Base-by-base conservation (phyloP, 2,113 vertebrate genomes). In the Apodemus speciosus region DNA sequence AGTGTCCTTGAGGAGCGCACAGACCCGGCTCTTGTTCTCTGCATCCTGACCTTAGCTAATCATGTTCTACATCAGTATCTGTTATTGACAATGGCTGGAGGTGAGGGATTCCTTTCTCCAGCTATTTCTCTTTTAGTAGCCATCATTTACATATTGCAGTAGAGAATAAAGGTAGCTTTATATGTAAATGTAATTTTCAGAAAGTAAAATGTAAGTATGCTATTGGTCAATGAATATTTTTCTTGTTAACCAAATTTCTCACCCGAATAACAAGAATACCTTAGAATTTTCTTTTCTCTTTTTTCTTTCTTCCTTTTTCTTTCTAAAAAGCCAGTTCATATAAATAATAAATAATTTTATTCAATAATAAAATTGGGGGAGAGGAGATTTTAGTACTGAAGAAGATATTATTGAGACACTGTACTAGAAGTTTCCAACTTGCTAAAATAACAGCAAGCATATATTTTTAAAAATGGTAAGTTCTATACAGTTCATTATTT, bases 101-200 rank as follows among this genome's bases (percentile, higher is more conserved):
- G 6, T 83, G 11, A 51, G 9, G 27, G 75, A 21, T 25, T 80
- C 1, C 38, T 85, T 91, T 93, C 23, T 9, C 49, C 6, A 64
- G 23, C 46, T 35, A 46, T 83, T 94, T 84, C 20, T 88, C 23
- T 30, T 68, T 91, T 71, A 88, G 85, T 49, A 16, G 40, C 69
- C 86, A 79, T 90, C 2, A 75, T 89, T 93, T 93, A 38, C 30
- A 46, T 88, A 51, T 88, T 92, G 23, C 2, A 68, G 21, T 30
- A 87, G 32, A 92, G 53, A 88, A 43, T 56, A 25, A 3, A 91
- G 27, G 51, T 53, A 51, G 20, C 10, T 43, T 69, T 30, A 11
- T 20, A 46, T 66, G 4, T 80, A 92, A 93, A 83, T 95, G 69
- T 83, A 85, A 90, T 66, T 93, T 89, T 58, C 2, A 49, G 49